phyloP scores from a whole-genome alignment of 1,140 invertebrate genomes.

The Rhizoglyphus robini region DNA sequence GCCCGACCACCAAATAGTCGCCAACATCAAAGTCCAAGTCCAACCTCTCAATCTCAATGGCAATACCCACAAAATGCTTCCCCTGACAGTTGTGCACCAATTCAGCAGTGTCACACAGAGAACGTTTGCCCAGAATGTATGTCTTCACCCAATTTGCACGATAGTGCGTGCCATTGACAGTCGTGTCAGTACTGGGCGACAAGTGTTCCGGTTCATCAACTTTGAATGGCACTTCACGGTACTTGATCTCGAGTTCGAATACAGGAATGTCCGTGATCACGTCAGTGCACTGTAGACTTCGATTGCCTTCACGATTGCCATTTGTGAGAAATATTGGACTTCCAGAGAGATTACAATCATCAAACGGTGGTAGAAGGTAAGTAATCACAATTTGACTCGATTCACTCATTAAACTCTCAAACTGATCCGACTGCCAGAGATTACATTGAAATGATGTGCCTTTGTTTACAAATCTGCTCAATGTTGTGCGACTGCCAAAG shows the following conservation, averaged over 20 bases:
- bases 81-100: neutral
- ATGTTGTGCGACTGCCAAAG: neutral
- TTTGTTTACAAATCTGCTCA: neutral
- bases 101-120: neutral
- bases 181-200: neutral
- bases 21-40: constrained; percentile 12
- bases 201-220: neutral
- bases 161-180: neutral
- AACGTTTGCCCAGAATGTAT: neutral
- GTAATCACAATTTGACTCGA: constrained; percentile 2
- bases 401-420: constrained; percentile 3
- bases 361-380: too few relatives aligned
- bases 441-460: neutral
- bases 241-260: neutral
- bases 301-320: neutral
- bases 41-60: constrained; percentile 2
- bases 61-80: constrained; percentile 16
- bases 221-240: neutral
- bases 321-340: neutral
- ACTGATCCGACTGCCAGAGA: neutral
- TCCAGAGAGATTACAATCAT: neutral
- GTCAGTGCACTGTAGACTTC: neutral
- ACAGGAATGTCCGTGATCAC: neutral
- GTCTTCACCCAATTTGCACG: neutral
- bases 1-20: neutral